These are phyloP conservation scores for Osmerus mordax DNA, from an alignment of 2,113 vertebrate genomes.

Conservation along the genomic window DNA sequence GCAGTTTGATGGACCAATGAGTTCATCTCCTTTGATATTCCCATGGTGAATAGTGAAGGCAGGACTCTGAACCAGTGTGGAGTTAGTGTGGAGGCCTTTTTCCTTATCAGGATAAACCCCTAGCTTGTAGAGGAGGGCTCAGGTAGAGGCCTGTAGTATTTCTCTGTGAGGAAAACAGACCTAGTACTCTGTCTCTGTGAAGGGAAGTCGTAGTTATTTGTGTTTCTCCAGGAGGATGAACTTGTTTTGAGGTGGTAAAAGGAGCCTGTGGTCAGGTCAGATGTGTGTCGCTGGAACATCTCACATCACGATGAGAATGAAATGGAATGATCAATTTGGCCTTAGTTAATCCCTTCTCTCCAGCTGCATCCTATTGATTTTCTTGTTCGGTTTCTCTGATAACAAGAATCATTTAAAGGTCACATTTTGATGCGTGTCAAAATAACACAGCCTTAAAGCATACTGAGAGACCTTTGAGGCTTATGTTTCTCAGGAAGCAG, in stretches of 20 bases:
- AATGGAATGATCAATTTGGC: slow-evolving; percentile 76
- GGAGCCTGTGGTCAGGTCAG: slow-evolving; percentile 61
- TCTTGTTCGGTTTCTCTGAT: slow-evolving; percentile 64
- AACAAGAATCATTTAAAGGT: slow-evolving; percentile 75
- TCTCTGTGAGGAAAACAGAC: no score
- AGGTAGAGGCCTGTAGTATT: no score
- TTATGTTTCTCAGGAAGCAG: slow-evolving; percentile 57
- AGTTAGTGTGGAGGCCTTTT: background rate
- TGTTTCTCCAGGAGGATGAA: slow-evolving; percentile 37
- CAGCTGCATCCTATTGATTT: slow-evolving; percentile 67
- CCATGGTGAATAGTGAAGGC: slow-evolving; percentile 41
- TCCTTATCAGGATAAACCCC: no score
- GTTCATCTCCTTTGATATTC: slow-evolving; percentile 54
- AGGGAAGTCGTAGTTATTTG: background rate
- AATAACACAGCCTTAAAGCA: slow-evolving; percentile 70
- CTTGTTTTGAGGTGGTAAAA: slow-evolving; percentile 59
- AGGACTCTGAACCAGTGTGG: slow-evolving; percentile 18
- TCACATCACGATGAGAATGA: slow-evolving; percentile 71
- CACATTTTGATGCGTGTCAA: slow-evolving; percentile 71
- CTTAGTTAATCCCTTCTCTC: slow-evolving; percentile 69
- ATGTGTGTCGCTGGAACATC: slow-evolving; percentile 61
- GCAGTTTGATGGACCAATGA: slow-evolving; percentile 64
- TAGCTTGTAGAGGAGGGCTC: no score
- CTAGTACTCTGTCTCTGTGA: no score
- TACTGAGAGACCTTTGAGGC: slow-evolving; percentile 62